Conservation (phyloP, 2,113 vertebrate species). For the Entomyzon cyanotis region DNA sequence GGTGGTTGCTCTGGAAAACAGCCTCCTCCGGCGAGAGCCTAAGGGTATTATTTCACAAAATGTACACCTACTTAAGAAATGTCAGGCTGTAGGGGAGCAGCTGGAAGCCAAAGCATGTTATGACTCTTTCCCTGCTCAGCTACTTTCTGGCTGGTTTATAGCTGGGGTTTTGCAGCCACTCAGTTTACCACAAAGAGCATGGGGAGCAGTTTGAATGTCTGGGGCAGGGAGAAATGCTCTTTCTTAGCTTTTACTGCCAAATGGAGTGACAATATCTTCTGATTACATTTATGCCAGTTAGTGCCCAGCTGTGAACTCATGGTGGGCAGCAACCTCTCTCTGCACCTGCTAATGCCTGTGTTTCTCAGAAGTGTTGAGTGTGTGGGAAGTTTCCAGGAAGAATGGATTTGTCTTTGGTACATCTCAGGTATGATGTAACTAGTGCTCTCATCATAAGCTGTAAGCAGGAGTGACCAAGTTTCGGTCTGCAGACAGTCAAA, state of each 20-base stretch:
- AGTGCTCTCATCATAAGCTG: neutral
- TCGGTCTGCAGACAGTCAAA: neutral
- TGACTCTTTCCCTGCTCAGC: neutral
- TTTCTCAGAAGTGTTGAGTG: neutral
- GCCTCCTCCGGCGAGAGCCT: rapidly evolving
- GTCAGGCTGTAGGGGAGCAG: neutral
- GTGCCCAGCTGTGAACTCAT: neutral
- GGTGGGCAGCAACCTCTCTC: neutral
- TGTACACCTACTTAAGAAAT: neutral
- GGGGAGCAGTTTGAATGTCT: neutral
- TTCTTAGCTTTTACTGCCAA: neutral
- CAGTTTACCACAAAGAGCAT: neutral
- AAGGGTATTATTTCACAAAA: neutral
- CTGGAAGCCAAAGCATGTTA: neutral
- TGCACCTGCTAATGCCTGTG: neutral
- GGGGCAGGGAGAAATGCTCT: neutral
- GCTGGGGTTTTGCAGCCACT: neutral
- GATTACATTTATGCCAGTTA: neutral
- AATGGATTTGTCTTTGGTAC: neutral
- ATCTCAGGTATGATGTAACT: neutral
- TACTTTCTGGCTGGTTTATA: neutral
- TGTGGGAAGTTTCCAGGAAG: neutral
- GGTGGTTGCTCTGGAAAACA: neutral
- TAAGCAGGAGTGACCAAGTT: neutral
- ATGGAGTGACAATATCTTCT: neutral